Percentiles rank a stretch among this genome's conserved stretches.
Evolutionary conservation across 2,797 vertebrate species (phyloP).

Genomic region (Gadopsis marmoratus): DNA sequence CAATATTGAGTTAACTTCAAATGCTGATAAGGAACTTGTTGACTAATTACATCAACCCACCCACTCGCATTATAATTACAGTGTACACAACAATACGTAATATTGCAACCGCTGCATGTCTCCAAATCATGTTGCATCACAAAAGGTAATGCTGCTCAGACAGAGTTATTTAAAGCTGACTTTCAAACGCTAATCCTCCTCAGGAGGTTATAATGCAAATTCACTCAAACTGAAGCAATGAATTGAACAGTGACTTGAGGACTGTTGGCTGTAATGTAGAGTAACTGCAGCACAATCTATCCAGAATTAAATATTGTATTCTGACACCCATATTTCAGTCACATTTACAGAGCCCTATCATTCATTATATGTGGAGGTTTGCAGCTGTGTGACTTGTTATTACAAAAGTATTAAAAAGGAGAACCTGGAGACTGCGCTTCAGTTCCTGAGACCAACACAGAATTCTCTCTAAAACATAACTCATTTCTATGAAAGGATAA

Average conservation of each 20-base stretch:
- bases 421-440: not conserved
- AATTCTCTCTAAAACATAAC: not conserved
- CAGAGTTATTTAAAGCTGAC: not conserved
- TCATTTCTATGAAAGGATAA: not conserved
- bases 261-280: not conserved
- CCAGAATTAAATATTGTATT: not conserved
- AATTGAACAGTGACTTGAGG: not conserved
- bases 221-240: not conserved
- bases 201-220: too few species aligned
- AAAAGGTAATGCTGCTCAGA: not conserved
- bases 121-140: not conserved
- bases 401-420: not conserved
- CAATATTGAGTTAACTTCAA: not conserved
- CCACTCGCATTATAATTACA: not conserved
- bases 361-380: not conserved
- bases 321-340: not conserved
- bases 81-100: not conserved
- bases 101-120: not conserved
- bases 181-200: not conserved
- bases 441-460: not conserved
- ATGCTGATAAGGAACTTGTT: not conserved
- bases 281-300: not conserved
- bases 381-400: not conserved
- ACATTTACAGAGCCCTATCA: not conserved
- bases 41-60: not conserved